These are phyloP conservation scores for Globicephala melas DNA, from an alignment of 2,113 vertebrate species.

Conservation along the genomic window DNA sequence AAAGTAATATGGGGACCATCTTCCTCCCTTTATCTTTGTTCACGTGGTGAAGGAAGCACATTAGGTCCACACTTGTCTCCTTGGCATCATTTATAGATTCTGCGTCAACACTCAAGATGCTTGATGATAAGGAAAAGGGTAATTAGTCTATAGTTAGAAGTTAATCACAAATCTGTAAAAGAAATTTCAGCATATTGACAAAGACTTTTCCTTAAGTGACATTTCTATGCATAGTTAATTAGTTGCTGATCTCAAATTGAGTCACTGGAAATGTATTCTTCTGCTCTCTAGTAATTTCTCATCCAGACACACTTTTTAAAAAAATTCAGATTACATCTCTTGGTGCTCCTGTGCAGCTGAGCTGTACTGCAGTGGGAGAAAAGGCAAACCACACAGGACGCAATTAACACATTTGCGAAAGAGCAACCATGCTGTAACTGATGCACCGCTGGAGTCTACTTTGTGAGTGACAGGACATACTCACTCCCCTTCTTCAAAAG, in stretches of 20 bases:
- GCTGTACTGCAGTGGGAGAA: slow-evolving; percentile 38
- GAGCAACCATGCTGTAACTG: not conserved
- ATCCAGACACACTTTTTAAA: slow-evolving; percentile 47
- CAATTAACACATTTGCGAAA: not conserved
- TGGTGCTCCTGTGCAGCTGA: slow-evolving; percentile 5
- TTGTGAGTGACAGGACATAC: not conserved
- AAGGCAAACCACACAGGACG: not conserved
- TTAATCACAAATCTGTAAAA: slow-evolving; percentile 84
- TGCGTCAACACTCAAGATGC: slow-evolving; percentile 68
- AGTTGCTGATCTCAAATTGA: slow-evolving; percentile 74
- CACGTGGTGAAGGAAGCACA: slow-evolving; percentile 58
- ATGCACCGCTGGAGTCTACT: not conserved
- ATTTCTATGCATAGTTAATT: slow-evolving; percentile 77
- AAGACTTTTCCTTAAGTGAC: slow-evolving; percentile 73
- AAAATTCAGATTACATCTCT: slow-evolving; percentile 32
- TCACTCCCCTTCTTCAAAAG: not conserved
- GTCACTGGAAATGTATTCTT: slow-evolving; percentile 75
- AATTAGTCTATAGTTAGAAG: slow-evolving; percentile 83
- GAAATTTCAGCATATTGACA: slow-evolving; percentile 82
- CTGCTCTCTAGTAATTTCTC: slow-evolving; percentile 65
- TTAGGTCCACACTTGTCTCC: slow-evolving; percentile 70
- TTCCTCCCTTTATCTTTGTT: slow-evolving; percentile 27
- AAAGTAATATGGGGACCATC: not conserved
- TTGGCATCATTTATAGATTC: slow-evolving; percentile 77
- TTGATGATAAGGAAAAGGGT: slow-evolving; percentile 75